Evolutionary conservation across 2,113 vertebrate genomes (phyloP).

Genomic region (Clinocottus analis): DNA sequence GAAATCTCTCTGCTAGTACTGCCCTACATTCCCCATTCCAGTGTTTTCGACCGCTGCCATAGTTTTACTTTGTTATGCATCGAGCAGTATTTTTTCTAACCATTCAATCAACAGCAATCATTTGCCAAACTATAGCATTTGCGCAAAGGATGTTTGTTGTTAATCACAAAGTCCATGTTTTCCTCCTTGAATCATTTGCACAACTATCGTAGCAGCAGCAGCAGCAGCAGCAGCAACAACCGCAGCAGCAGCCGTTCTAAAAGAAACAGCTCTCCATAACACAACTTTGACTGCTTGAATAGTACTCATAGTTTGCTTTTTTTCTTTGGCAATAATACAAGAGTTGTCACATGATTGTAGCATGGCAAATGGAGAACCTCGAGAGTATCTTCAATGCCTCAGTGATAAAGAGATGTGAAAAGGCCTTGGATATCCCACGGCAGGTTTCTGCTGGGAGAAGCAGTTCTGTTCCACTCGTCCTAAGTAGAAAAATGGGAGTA

Average conservation of each 20-base stretch:
- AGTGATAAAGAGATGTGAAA: slow-evolving; percentile 45
- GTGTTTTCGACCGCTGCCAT: slow-evolving; percentile 54
- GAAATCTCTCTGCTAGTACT: slow-evolving; percentile 83
- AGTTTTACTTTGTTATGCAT: slow-evolving; percentile 54
- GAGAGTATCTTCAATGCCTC: slow-evolving; percentile 58
- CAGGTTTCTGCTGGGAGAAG: slow-evolving; percentile 51
- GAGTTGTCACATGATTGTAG: slow-evolving; percentile 77
- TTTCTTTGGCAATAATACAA: slow-evolving; percentile 79
- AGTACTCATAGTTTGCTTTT: slow-evolving; percentile 66
- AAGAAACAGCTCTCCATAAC: slow-evolving; percentile 63
- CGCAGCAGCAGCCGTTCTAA: slow-evolving; percentile 35
- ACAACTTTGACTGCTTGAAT: slow-evolving; percentile 67
- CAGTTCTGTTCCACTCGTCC: slow-evolving; percentile 51
- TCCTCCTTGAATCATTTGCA: slow-evolving; percentile 71
- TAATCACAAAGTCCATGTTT: slow-evolving; percentile 37
- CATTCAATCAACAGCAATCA: slow-evolving; percentile 36
- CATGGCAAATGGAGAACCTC: slow-evolving; percentile 66
- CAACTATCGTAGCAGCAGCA: slow-evolving; percentile 59
- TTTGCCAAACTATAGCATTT: slow-evolving; percentile 61
- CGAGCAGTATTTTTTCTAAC: slow-evolving; percentile 51
- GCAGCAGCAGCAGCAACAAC: slow-evolving; percentile 34
- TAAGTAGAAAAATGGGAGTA: slow-evolving; percentile 28
- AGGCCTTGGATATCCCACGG: slow-evolving; percentile 44
- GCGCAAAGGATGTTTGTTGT: slow-evolving; percentile 52
- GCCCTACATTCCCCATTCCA: slow-evolving; percentile 74